A percentile compares a stretch with the other conserved stretches of the same genome.
These are phyloP conservation scores for Campoletis raptor DNA, from an alignment of 2,888 invertebrate species.

Conservation along the genomic window DNA sequence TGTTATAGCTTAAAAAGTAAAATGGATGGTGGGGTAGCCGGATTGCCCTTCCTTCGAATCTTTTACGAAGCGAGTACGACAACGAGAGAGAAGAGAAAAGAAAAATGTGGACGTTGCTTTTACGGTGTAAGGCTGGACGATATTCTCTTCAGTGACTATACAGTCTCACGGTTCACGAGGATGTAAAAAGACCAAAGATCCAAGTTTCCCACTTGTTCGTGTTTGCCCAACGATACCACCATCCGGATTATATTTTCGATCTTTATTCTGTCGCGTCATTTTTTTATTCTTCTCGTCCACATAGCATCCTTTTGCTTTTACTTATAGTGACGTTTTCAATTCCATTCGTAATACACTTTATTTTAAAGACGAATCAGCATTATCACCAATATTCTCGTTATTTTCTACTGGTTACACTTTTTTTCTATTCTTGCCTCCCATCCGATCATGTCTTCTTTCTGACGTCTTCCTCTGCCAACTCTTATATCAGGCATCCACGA, in stretches of 20 bases:
- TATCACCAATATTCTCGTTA: background rate
- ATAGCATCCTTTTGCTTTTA: constrained; percentile 2
- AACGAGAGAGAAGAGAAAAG: constrained; percentile 7
- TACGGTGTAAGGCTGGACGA: constrained; percentile 7
- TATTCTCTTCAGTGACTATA: constrained; percentile 11
- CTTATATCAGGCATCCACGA: constrained; percentile 58
- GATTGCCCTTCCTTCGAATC: constrained; percentile 40
- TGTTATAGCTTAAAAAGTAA: background rate
- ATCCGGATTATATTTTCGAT: background rate
- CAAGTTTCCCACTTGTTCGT: constrained; percentile 31
- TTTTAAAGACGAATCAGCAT: constrained; percentile 4
- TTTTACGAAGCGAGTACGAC: background rate
- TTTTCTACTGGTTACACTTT: background rate
- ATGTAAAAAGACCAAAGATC: constrained; percentile 15
- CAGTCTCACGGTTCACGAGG: constrained; percentile 27
- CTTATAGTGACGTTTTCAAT: background rate
- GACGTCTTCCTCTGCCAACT: background rate
- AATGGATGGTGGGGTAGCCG: constrained; percentile 22
- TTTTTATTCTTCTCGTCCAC: background rate
- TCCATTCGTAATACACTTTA: background rate
- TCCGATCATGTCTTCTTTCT: background rate
- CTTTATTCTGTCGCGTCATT: background rate
- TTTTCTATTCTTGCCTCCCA: constrained; percentile 19
- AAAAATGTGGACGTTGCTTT: constrained; percentile 21
- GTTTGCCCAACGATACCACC: constrained; percentile 16